A percentile compares a stretch with the other conserved stretches of the same genome.
These are phyloP conservation scores for Bicyclus anynana DNA, from an alignment of 1,140 invertebrate genomes.

Conservation along the genomic window DNA sequence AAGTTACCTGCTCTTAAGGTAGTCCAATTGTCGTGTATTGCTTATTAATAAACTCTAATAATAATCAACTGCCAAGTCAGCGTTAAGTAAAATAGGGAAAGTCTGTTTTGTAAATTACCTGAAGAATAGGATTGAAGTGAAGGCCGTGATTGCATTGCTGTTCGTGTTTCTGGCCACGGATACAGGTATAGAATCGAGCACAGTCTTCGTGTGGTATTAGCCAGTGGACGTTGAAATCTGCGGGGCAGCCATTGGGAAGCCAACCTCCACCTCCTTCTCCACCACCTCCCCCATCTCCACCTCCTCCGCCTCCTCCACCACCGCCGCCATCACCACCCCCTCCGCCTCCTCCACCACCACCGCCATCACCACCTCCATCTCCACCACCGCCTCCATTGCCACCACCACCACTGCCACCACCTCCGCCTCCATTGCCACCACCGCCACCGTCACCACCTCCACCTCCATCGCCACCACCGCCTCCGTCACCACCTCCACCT, in stretches of 20 bases:
- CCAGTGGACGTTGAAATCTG: constrained; percentile 28
- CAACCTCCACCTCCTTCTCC: background rate
- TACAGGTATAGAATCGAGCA: constrained; percentile 24
- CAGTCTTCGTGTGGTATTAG: constrained; percentile 31
- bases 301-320: background rate
- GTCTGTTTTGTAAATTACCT: constrained; percentile 12
- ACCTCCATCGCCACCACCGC: background rate
- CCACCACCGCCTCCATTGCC: background rate
- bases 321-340: background rate
- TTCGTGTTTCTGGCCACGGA: constrained; percentile 7
- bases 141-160: constrained; percentile 7
- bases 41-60: too few species aligned
- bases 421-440: background rate
- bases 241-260: constrained; percentile 53
- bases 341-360: background rate
- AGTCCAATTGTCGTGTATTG: too few species aligned
- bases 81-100: too few species aligned
- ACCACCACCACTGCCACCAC: background rate
- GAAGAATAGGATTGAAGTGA: constrained; percentile 17
- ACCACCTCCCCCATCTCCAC: background rate
- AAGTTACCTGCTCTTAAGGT: too few species aligned
- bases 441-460: background rate
- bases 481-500: background rate
- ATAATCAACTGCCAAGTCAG: too few species aligned
- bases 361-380: background rate